phyloP scores from a whole-genome alignment of 2,888 invertebrate genomes.

The Epicampocera succincta region DNA sequence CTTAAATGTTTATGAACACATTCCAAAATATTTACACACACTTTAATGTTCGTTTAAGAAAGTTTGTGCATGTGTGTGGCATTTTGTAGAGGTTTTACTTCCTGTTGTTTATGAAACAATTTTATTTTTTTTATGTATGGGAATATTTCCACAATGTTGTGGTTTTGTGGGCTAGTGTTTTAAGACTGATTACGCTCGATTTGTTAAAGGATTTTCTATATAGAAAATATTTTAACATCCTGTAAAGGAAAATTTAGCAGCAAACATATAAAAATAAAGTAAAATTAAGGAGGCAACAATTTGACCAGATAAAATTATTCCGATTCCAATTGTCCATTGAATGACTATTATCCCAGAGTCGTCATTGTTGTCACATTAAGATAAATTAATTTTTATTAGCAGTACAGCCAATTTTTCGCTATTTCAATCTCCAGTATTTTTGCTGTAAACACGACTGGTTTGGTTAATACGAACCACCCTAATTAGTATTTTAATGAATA shows the following conservation, averaged over 20 bases:
- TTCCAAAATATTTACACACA: neutral
- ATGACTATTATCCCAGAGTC: too few species aligned
- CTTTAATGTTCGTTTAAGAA: too few species aligned
- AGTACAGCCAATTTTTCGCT: too few species aligned
- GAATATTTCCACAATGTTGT: conserved; percentile 60
- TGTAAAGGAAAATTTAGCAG: neutral
- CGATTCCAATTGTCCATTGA: too few species aligned
- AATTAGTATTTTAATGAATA: conserved; percentile 17
- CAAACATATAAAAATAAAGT: neutral
- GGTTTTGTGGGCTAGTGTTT: conserved; percentile 62
- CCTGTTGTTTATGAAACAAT: conserved; percentile 55
- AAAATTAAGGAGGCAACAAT: too few species aligned
- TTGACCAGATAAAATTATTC: too few species aligned
- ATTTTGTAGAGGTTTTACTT: conserved; percentile 60
- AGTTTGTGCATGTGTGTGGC: conserved; percentile 36
- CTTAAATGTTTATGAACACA: conserved; percentile 15
- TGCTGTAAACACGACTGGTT: too few species aligned
- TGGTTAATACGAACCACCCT: conserved; percentile 9
- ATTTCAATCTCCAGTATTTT: too few species aligned
- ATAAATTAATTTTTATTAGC: too few species aligned
- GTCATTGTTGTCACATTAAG: too few species aligned
- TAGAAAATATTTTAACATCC: conserved; percentile 5
- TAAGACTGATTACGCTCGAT: conserved; percentile 66
- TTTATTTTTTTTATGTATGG: conserved; percentile 28
- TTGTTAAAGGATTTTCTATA: conserved; percentile 51